Evolutionary conservation across 2,888 invertebrate species (phyloP).

Genomic region (Drosophila anomalata): DNA sequence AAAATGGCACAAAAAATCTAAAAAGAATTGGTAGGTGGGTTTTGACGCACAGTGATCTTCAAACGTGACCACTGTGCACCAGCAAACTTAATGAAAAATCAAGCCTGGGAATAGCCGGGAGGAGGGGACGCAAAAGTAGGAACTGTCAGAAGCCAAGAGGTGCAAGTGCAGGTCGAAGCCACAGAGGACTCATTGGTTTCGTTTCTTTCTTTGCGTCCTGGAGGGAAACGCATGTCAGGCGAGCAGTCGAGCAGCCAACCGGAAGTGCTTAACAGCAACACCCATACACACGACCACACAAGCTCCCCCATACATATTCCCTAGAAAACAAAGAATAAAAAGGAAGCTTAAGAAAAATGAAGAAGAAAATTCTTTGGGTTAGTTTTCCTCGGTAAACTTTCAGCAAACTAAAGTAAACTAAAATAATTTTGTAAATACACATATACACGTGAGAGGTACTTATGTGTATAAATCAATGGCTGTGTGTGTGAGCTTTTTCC

Average conservation of each 20-base stretch:
- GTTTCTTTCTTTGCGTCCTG: not conserved
- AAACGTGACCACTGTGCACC: not conserved
- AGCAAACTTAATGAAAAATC: conserved; percentile 66
- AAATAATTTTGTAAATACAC: conserved; percentile 62
- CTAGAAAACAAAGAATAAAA: conserved; percentile 24
- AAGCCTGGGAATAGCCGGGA: conserved; percentile 7
- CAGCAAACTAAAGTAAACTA: conserved; percentile 55
- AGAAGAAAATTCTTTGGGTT: conserved; percentile 25
- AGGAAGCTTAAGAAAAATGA: conserved; percentile 19
- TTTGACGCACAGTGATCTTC: no score
- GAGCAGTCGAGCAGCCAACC: conserved; percentile 62
- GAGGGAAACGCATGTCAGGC: conserved; percentile 63
- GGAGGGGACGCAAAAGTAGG: conserved; percentile 11
- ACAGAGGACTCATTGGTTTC: conserved; percentile 4
- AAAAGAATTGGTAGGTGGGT: no score
- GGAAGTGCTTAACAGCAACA: conserved; percentile 75
- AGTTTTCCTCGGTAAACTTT: conserved; percentile 42
- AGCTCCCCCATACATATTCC: not conserved
- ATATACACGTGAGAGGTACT: conserved; percentile 14
- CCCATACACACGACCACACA: conserved; percentile 33
- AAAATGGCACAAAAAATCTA: no score
- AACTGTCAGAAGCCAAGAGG: conserved; percentile 60
- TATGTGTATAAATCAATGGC: conserved; percentile 16
- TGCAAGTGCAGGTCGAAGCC: conserved; percentile 47
- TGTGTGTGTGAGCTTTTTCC: not conserved